Evolutionary conservation across 2,113 vertebrate genomes (phyloP), one percentile per base, ranked within the genome.

Genomic region (Phycodurus eques): DNA sequence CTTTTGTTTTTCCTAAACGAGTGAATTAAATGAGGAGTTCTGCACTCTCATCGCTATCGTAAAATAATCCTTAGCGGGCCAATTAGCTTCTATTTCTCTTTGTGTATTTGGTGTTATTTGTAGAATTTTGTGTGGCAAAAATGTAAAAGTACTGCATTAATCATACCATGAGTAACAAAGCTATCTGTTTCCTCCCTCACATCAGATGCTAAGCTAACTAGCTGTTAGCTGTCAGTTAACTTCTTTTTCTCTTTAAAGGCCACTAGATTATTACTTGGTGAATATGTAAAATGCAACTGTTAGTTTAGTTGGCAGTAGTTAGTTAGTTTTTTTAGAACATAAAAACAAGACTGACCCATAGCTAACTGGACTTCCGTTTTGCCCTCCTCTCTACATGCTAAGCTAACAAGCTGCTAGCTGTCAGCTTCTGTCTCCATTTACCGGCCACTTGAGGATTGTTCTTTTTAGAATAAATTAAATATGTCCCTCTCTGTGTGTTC

Each of bases 381-480:
- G 17, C 17, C 33, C 4, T 60, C 35, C 17, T 31, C 17, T 43
- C 8, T 2, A 11, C 2, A 57, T 57, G 54, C 11, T 54, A n/a
- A 68, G 31, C 33, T 53, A 68, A 54, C 49, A 12, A 3, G 33
- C 47, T 39, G 10, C 2, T 13, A 39, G 51, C 33, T 54, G 43
- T 39, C 17, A 68, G 14, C 67, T 54, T 54, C 19, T 3, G 12
- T 22, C 49, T 53, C 66, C 47, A 35, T 67, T 65, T 46, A 8
- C 42, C 4, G 42, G n/a, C 43, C 63, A 65, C 63, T 65, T 64
- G 62, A 64, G 62, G 62, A 42, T 64, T 42, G 61, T 47, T 66
- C 17, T 66, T 66, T 66, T 66, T 66, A 47, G 64, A 42, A 33
- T n/a, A 12, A 51, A 42, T 35, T 51, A 56, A 73, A 79, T 53